These are phyloP conservation scores for Biston betularia DNA, from an alignment of 2,888 invertebrate genomes.

Conservation along the genomic window DNA sequence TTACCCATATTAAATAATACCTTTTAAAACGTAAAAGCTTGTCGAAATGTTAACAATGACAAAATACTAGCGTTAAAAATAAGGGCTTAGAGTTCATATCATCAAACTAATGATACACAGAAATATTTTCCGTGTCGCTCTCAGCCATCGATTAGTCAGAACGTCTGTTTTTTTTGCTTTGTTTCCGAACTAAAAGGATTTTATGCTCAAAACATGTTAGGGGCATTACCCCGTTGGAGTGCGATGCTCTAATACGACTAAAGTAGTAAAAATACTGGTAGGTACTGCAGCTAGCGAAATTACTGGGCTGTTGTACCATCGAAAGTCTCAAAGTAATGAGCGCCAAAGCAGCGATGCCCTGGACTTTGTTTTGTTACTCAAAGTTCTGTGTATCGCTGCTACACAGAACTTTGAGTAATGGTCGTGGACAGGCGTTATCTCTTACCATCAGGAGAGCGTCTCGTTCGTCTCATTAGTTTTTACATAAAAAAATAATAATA, in stretches of 20 bases:
- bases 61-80: conserved; percentile 13
- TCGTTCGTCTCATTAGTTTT: too few species aligned
- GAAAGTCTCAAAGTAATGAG: too few species aligned
- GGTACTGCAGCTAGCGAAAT: too few species aligned
- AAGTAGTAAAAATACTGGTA: neutral
- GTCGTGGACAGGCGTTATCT: too few species aligned
- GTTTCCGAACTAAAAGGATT: conserved; percentile 67
- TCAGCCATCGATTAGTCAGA: conserved; percentile 81
- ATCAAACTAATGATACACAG: conserved; percentile 80
- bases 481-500: too few species aligned
- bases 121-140: conserved; percentile 82
- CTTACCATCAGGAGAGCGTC: too few species aligned
- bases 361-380: too few species aligned
- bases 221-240: neutral
- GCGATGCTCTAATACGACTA: neutral
- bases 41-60: conserved; percentile 1
- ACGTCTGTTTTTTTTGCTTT: conserved; percentile 60
- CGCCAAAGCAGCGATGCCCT: too few species aligned
- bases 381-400: too few species aligned
- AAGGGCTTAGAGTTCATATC: conserved; percentile 40
- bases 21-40: conserved; percentile 3
- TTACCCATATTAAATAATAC: neutral
- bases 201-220: conserved; percentile 17
- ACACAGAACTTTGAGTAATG: too few species aligned
- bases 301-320: too few species aligned